Evolutionary conservation across 2,888 invertebrate species (phyloP), one percentile per base, ranked within the genome.

Genomic region (Tuta absoluta): DNA sequence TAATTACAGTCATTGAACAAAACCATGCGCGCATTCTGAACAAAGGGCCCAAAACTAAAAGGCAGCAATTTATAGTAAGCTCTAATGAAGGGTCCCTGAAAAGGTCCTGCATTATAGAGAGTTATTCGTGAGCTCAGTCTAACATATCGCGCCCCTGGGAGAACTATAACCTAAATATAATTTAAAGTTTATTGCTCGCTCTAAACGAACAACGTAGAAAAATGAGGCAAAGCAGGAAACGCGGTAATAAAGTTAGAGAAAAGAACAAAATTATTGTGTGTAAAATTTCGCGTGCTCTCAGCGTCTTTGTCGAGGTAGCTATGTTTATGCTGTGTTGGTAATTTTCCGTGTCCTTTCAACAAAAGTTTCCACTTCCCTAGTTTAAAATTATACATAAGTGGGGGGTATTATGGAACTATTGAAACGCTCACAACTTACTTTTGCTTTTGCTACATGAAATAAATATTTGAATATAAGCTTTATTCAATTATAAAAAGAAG

Each of bases 91-190:
- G 79, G 77, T 74, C 73, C 66, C 73, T 76, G 45, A 24, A 48
- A 60, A 49, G 62, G 49, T 33, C 48, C 60, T 79, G 76, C 75
- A 71, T 75, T 76, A 79, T 79, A 79, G 78, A 78, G 76, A 78
- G 69, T 78, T 75, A 75, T 71, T 69, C 71, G 69, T 71, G 65
- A 70, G 69, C 69, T 21, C 45, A 17, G 49, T 59, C 59, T 23
- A 41, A 53, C 71, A 70, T 72, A 81, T 74, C 64, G 68, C 67
- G 37, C 76, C 69, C 71, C 61, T 49, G 75, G 73, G 76, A 66
- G 66, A 76, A 77, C 76, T 78, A 75, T 71, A 63, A 75, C 75
- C 75, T 81, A 77, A 81, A 79, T 81, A 76, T 76, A 76, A 78
- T 79, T 71, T 72, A 70, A 68, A 68, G 70, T 75, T 78, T 79